Evolutionary conservation across 2,797 vertebrate genomes (phyloP).

Genomic region (Perdix hodgsoniae): DNA sequence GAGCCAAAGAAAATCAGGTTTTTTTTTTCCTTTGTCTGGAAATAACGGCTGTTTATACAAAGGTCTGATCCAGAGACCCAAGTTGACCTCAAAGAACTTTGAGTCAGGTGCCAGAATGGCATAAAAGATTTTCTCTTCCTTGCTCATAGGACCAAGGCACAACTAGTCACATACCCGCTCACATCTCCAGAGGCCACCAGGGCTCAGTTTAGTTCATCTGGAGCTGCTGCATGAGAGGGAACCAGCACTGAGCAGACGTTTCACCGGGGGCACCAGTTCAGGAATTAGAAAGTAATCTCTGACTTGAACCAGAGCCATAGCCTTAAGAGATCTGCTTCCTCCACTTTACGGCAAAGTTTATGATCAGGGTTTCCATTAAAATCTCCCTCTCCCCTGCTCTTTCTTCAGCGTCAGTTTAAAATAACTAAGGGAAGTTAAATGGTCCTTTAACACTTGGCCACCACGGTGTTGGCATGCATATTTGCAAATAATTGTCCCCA

Average conservation of each 20-base stretch:
- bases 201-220: neutral
- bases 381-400: neutral
- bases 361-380: conserved; percentile 57
- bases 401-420: conserved; percentile 17
- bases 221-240: conserved; percentile 34
- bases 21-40: conserved; percentile 50
- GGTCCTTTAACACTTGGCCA: conserved; percentile 20
- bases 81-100: neutral
- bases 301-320: conserved; percentile 63
- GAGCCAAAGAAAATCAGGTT: conserved; percentile 61
- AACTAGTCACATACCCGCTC: neutral
- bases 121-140: conserved; percentile 42
- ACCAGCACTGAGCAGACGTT: conserved; percentile 63
- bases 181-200: neutral
- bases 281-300: conserved; percentile 72
- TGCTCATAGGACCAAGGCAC: neutral
- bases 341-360: conserved; percentile 55
- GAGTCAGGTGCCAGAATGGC: conserved; percentile 36
- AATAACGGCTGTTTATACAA: neutral
- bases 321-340: conserved; percentile 68
- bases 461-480: neutral
- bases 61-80: conserved; percentile 38
- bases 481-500: neutral
- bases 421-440: conserved; percentile 37
- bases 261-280: conserved; percentile 60